These are phyloP conservation scores for Drosophila prolongata DNA, from an alignment of 2,888 invertebrate species.

Conservation along the genomic window DNA sequence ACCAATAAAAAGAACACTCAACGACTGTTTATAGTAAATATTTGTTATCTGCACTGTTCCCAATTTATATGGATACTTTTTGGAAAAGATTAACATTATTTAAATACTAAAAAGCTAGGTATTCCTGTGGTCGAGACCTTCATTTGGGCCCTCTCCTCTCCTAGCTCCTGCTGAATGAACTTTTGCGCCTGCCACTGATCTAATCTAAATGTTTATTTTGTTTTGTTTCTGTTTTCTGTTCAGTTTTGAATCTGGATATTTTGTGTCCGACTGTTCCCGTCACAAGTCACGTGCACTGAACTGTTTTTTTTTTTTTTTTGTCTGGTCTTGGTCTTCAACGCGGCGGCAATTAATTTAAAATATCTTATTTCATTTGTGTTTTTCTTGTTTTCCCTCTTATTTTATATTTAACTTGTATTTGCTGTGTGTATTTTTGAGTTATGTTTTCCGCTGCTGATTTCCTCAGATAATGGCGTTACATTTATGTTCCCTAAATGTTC, in stretches of 20 bases:
- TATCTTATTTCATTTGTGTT: conserved; percentile 77
- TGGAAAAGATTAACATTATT: no score
- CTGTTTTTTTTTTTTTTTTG: conserved; percentile 33
- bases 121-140: conserved; percentile 2
- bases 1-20: no score
- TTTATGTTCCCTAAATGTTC: conserved; percentile 70
- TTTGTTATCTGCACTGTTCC: no score
- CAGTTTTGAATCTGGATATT: conserved; percentile 20
- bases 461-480: conserved; percentile 71
- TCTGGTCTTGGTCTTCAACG: conserved; percentile 5
- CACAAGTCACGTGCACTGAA: conserved; percentile 68
- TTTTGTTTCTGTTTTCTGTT: conserved; percentile 22
- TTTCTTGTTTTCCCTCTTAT: conserved; percentile 39
- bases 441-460: conserved; percentile 81
- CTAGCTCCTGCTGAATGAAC: conserved; percentile 61
- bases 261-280: conserved; percentile 9
- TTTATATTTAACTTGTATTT: conserved; percentile 50
- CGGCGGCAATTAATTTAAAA: conserved; percentile 77
- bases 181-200: conserved; percentile 63
- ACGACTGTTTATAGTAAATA: no score
- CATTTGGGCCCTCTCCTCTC: not conserved
- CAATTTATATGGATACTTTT: no score
- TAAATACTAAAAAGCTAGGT: not conserved
- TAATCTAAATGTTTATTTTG: conserved; percentile 71
- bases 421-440: conserved; percentile 72